Evolutionary conservation across 2,113 vertebrate species (phyloP).

Genomic region (Semnornis frantzii): DNA sequence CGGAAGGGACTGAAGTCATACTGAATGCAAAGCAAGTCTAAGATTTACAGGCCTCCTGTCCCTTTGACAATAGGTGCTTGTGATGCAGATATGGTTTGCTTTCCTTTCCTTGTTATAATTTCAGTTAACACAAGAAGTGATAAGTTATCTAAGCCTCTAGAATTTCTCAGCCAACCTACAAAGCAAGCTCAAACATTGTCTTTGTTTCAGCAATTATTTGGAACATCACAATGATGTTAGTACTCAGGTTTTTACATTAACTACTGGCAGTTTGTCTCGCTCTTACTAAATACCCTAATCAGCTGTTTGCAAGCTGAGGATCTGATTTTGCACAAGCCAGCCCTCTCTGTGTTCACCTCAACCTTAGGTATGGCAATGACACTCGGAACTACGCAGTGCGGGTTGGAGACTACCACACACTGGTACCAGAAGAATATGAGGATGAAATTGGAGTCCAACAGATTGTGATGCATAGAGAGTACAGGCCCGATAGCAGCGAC

Average conservation of each 20-base stretch:
- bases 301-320: not conserved
- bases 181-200: not conserved
- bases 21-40: not conserved
- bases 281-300: not conserved
- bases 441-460: constrained; percentile 86
- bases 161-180: not conserved
- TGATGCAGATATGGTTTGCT: not conserved
- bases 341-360: not conserved
- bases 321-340: not conserved
- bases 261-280: not conserved
- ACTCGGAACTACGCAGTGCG: constrained; percentile 88
- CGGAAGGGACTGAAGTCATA: not conserved
- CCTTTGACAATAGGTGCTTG: not conserved
- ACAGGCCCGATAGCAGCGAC: constrained; percentile 86
- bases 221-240: not conserved
- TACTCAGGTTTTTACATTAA: not conserved
- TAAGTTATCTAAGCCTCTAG: not conserved
- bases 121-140: not conserved
- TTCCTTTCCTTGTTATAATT: not conserved
- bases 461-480: constrained; percentile 85
- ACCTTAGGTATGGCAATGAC: constrained; percentile 89
- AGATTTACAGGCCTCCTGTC: not conserved
- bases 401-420: constrained; percentile 93
- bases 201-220: not conserved
- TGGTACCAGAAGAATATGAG: constrained; percentile 93